Conservation (phyloP, 2,888 invertebrate genomes). For the Hetaerina titia region DNA sequence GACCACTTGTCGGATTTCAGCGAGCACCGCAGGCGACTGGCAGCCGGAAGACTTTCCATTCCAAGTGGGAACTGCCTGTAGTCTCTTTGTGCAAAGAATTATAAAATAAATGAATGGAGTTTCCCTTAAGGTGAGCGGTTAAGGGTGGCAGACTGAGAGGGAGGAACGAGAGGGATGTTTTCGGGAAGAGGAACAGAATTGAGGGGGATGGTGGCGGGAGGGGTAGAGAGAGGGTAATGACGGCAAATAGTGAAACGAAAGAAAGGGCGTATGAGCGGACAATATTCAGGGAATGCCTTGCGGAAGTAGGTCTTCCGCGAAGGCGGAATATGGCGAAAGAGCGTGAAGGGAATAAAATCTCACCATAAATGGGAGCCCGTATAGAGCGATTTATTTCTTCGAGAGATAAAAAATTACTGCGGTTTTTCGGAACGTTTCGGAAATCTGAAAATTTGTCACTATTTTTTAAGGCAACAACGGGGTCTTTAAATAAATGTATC, state of each 20-base stretch:
- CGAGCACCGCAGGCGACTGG: not conserved
- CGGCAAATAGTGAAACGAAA: not conserved
- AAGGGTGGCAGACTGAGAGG: not conserved
- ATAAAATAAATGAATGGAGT: not conserved
- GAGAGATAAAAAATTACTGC: not conserved
- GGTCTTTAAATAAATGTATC: not conserved
- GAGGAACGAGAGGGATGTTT: not conserved
- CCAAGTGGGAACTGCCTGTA: not conserved
- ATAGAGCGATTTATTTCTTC: not conserved
- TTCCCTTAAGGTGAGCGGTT: not conserved
- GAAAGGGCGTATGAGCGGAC: not conserved
- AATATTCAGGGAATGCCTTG: not conserved
- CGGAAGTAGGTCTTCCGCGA: not conserved
- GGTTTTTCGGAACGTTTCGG: not conserved
- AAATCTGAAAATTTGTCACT: not conserved
- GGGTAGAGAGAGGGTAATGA: not conserved
- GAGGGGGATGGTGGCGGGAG: not conserved
- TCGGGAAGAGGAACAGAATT: not conserved
- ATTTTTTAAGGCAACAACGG: not conserved
- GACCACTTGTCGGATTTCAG: slow-evolving; percentile 62
- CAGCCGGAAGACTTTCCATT: slow-evolving; percentile 47
- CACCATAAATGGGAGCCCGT: not conserved
- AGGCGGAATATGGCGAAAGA: not conserved
- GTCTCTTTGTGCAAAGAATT: slow-evolving; percentile 29
- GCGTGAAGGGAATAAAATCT: not conserved